A percentile compares a stretch with the other conserved stretches of the same genome.
phyloP scores from a whole-genome alignment of 2,888 invertebrate genomes.

The Microchrysa polita region DNA sequence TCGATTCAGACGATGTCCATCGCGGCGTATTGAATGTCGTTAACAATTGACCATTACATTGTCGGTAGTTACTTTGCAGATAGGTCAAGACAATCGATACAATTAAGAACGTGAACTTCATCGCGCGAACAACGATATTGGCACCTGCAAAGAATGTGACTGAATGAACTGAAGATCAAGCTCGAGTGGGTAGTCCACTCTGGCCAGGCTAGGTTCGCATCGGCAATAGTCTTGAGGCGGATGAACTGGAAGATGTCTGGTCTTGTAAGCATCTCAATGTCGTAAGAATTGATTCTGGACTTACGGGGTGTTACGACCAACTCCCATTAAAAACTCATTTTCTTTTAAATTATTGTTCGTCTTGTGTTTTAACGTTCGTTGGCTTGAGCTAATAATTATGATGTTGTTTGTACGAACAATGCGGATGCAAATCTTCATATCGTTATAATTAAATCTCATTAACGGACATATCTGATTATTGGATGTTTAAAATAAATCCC shows the following conservation, averaged over 20 bases:
- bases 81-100: neutral
- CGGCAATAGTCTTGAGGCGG: conserved; percentile 34
- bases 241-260: conserved; percentile 39
- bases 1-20: conserved; percentile 44
- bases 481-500: too few relatives aligned
- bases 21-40: conserved; percentile 52
- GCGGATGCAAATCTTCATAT: conserved; percentile 10
- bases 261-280: conserved; percentile 31
- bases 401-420: neutral
- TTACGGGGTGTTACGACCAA: neutral
- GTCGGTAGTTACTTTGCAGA: neutral
- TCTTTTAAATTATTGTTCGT: conserved; percentile 26
- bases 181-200: conserved; percentile 14
- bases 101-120: conserved; percentile 27
- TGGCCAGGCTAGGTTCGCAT: too few relatives aligned
- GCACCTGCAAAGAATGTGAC: conserved; percentile 45
- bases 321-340: conserved; percentile 24
- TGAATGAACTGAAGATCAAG: conserved; percentile 44
- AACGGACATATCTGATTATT: neutral
- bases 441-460: conserved; percentile 2
- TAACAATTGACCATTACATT: conserved; percentile 48
- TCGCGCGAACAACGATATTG: conserved; percentile 38
- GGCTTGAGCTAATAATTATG: neutral
- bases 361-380: conserved; percentile 4
- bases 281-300: conserved; percentile 31